Evolutionary conservation across 1,140 invertebrate genomes (phyloP), one percentile per base, ranked within the genome.

Genomic region (Temnothorax nylanderi): DNA sequence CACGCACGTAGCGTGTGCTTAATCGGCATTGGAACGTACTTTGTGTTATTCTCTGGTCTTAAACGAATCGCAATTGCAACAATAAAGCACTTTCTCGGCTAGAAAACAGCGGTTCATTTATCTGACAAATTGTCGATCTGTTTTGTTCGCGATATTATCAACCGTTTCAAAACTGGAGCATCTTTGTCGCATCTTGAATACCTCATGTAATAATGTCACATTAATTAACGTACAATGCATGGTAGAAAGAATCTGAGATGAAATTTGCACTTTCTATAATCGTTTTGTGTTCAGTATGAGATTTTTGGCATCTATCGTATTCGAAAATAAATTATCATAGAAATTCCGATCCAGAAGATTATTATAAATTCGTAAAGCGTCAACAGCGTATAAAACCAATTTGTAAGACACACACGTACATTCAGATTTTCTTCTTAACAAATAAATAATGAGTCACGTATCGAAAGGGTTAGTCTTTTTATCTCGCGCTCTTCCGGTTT

Each of bases 401-500:
- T 49, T 32, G 26, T 10, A 26, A 49, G 6, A 26, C 21, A 72
- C 21, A 72, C 11, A 8, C 7, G 32, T 16, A 72, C 67, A 13
- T 56, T 56, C 21, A 54, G 49, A 72, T 75, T 78, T n/a, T 64
- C 18, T 47, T 21, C 32, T 74, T 74, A 34, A 37, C 32, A 72
- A 62, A 47, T 47, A 77, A 77, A 47, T 13, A 64, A 78, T 44
- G 26, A 78, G 44, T 34, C 10, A 18, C 8, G 18, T 65, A 56
- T 69, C 47, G 32, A 72, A 54, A 81, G 26, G 34, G 13, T 69
- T 16, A 10, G 5, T 26, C 60, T 51, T 82, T 51, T n/a, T 44
- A 74, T 82, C 21, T 74, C 26, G 54, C 26, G 44, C 26, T 49
- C 80, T 84, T 84, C 69, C 69, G 69, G 69, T 62, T 75, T 84